Base-by-base conservation (phyloP, 92 coral and sea anemone genomes). In the Parazoanthus swiftii region DNA sequence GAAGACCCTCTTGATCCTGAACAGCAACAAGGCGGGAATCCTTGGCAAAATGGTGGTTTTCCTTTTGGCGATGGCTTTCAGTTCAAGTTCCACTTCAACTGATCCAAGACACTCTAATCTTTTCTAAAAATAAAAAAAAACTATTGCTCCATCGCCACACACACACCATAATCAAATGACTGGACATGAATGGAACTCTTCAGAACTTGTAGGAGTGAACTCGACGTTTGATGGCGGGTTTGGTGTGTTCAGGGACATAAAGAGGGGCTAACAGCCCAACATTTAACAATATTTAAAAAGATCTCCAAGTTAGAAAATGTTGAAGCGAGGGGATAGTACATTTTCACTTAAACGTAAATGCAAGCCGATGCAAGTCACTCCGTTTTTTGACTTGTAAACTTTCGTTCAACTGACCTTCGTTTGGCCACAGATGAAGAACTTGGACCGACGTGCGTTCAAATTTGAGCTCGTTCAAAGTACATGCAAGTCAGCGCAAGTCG, bases 1-100 rank as follows among this genome's bases (percentile, higher is more conserved):
- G 99, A 97, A 81, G 99, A 97, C 80, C 99, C 99, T 1, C 92
- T 97, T n/a, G 99, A 97, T 77, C 99, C 99, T 2, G 98, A 97
- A 59, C 92, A 92, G 78, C 99, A 97, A 75, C 92, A 92, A 58
- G 98, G 98, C 76, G 98, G 98, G 35, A 79, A 86, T 14, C 86
- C 91, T n/a, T 92, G 95, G 92, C 95, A 91, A 68, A 93, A 92
- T 0, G 95, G 96, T 8, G 99, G 99, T n/a, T 95, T 95, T 86
- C 98, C 98, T n/a, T 95, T 95, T 71, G 98, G 97, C 33, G 94
- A 97, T 81, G 99, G 99, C 29, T 97, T 89, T 76, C 96, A 97
- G 86, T 97, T 97, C 93, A 97, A 97, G 92, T 97, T 97, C 89
- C 99, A 97, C 93, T 97, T 97, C 87, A 94, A 94, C 80, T 95